Conservation (phyloP, 2,888 invertebrate species). For the Catocala sponsa region DNA sequence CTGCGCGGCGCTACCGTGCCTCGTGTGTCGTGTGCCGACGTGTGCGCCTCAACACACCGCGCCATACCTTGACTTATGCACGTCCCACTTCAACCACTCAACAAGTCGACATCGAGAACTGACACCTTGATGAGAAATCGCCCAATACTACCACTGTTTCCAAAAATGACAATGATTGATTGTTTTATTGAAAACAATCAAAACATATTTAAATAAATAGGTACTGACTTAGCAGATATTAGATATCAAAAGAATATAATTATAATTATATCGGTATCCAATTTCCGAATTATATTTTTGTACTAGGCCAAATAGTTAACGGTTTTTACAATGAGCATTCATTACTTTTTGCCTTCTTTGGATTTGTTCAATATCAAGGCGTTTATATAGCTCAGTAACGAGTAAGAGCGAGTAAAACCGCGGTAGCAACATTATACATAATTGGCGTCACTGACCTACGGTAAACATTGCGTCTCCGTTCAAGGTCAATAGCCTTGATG, state of each 20-base stretch:
- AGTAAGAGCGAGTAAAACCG: constrained; percentile 35
- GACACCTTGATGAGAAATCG: constrained; percentile 28
- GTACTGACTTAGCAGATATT: constrained; percentile 11
- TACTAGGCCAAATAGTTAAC: neutral
- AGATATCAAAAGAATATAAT: too few relatives aligned
- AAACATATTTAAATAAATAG: constrained; percentile 10
- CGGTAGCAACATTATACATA: constrained; percentile 42
- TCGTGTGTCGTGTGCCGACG: constrained; percentile 37
- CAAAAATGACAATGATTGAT: constrained; percentile 36
- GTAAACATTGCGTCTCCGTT: constrained; percentile 55
- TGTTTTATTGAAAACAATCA: constrained; percentile 21
- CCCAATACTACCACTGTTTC: constrained; percentile 20
- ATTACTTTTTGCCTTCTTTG: constrained; percentile 40
- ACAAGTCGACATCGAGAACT: neutral
- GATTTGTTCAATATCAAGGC: constrained; percentile 26
- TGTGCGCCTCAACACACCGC: constrained; percentile 30
- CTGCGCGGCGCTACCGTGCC: constrained; percentile 53
- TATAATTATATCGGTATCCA: too few relatives aligned
- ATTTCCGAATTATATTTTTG: too few relatives aligned
- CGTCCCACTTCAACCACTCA: constrained; percentile 22
- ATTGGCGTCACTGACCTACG: constrained; percentile 60
- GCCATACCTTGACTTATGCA: constrained; percentile 28
- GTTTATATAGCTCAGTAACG: constrained; percentile 35
- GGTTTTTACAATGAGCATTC: constrained; percentile 8
- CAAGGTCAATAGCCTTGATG: constrained; percentile 56